Evolutionary conservation across 1,140 invertebrate species (phyloP).

Genomic region (Zaprionus africanus): DNA sequence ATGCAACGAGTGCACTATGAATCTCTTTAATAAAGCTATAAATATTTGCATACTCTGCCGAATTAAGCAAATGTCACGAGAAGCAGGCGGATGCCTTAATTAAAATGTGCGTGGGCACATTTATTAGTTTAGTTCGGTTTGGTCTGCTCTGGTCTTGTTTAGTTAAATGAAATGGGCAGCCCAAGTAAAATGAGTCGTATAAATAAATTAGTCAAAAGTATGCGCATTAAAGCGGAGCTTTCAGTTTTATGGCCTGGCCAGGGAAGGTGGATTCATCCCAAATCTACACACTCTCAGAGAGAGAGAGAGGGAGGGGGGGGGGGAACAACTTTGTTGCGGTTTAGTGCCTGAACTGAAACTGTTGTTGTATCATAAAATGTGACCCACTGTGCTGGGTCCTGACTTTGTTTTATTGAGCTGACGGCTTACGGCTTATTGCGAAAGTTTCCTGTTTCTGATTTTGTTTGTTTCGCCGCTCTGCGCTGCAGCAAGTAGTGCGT

Average conservation of each 20-base stretch:
- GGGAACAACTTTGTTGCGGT: slow-evolving; percentile 73
- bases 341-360: slow-evolving; percentile 41
- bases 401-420: slow-evolving; percentile 71
- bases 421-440: slow-evolving; percentile 42
- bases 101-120: slow-evolving; percentile 41
- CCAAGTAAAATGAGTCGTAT: slow-evolving; percentile 38
- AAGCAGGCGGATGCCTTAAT: slow-evolving; percentile 46
- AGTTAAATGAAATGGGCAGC: slow-evolving; percentile 46
- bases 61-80: neutral
- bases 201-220: slow-evolving; percentile 73
- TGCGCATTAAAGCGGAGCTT: slow-evolving; percentile 48
- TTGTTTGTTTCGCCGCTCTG: slow-evolving; percentile 24
- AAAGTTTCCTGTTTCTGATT: slow-evolving; percentile 51
- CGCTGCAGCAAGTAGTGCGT: slow-evolving; percentile 77
- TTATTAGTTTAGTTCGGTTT: slow-evolving; percentile 44
- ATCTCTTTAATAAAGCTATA: neutral
- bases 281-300: neutral
- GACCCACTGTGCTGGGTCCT: slow-evolving; percentile 60
- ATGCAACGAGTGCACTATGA: slow-evolving; percentile 15
- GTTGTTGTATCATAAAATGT: slow-evolving; percentile 73
- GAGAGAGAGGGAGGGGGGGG: slow-evolving; percentile 6
- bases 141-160: slow-evolving; percentile 25
- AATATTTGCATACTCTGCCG: neutral
- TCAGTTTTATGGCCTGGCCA: slow-evolving; percentile 46
- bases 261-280: slow-evolving; percentile 7